phyloP scores from a whole-genome alignment of 2,797 vertebrate species.

The Brotula barbata region DNA sequence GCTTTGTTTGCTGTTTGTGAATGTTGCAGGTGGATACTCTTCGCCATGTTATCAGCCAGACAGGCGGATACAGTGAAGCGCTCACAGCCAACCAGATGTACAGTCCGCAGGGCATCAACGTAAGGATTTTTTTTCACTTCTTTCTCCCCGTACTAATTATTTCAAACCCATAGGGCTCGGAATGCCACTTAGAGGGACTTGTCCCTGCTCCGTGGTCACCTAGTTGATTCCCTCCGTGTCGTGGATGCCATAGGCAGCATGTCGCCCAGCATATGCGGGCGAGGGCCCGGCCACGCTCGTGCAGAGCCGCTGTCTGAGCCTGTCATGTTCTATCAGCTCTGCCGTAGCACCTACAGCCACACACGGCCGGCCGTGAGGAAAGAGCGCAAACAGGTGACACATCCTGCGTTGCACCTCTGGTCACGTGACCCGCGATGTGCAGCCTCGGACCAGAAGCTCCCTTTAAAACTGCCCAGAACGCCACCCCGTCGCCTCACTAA shows the following conservation, averaged over 20 bases:
- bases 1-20: constrained; percentile 74
- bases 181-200: constrained; percentile 88
- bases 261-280: constrained; percentile 67
- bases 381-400: constrained; percentile 87
- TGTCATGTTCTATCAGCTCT: constrained; percentile 88
- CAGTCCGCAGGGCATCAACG: constrained; percentile 99
- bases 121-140: constrained; percentile 75
- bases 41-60: constrained; percentile 99
- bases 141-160: constrained; percentile 87
- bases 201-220: constrained; percentile 85
- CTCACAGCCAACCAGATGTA: constrained; percentile 99
- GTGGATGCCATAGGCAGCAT: constrained; percentile 79
- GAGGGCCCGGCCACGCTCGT: constrained; percentile 70
- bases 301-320: constrained; percentile 82
- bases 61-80: constrained; percentile 99
- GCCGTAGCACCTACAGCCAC: constrained; percentile 86
- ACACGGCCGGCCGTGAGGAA: constrained; percentile 66
- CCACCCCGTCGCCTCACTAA: constrained; percentile 42
- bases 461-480: constrained; percentile 31
- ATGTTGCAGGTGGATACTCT: constrained; percentile 98
- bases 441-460: constrained; percentile 46
- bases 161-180: constrained; percentile 89
- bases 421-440: constrained; percentile 64
- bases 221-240: constrained; percentile 84
- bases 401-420: constrained; percentile 55